Evolutionary conservation across 2,888 invertebrate species (phyloP).

Genomic region (Stenurella melanura): DNA sequence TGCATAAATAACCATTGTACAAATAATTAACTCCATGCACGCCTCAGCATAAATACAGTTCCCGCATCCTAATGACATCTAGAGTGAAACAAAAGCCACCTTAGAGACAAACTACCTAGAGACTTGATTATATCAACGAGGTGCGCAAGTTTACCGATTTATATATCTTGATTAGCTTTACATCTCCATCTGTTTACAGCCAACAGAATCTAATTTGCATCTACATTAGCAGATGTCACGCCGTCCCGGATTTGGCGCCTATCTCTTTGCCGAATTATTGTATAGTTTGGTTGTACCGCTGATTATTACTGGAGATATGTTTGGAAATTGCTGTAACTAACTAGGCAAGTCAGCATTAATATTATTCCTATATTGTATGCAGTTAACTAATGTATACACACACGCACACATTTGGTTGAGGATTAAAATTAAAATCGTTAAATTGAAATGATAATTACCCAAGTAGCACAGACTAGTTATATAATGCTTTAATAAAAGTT

Average conservation of each 20-base stretch:
- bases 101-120: background rate
- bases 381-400: background rate
- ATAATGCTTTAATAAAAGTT: too few species aligned
- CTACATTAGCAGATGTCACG: conserved; percentile 57
- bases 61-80: too few species aligned
- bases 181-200: conserved; percentile 49
- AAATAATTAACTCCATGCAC: too few species aligned
- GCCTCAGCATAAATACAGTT: too few species aligned
- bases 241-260: conserved; percentile 37
- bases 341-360: background rate
- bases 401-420: too few species aligned
- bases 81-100: too few species aligned
- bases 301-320: conserved; percentile 9
- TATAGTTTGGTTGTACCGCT: conserved; percentile 12
- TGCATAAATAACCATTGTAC: too few species aligned
- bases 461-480: too few species aligned
- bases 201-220: conserved; percentile 56
- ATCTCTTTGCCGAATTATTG: conserved; percentile 44
- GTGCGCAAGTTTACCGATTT: conserved; percentile 29
- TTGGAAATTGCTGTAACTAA: conserved; percentile 12
- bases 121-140: conserved; percentile 29
- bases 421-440: too few species aligned
- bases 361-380: background rate
- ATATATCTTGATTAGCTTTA: conserved; percentile 40
- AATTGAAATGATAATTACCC: too few species aligned